Conservation (phyloP, 2,113 vertebrate genomes). For the Callorhinus ursinus region DNA sequence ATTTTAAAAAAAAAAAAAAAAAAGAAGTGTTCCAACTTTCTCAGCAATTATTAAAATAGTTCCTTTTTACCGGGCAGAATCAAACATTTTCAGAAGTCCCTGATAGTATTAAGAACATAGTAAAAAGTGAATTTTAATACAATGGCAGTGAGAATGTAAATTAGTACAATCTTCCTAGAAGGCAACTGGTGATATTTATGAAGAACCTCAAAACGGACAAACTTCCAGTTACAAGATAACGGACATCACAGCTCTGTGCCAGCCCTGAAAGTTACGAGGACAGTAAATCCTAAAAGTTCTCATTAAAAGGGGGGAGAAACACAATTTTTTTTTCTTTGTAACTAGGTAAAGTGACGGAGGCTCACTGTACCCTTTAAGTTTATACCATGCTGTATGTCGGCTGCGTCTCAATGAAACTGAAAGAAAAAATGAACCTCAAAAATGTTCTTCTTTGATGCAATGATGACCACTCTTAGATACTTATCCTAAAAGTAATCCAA, state of each 20-base stretch:
- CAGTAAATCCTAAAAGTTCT: neutral
- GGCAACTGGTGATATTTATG: neutral
- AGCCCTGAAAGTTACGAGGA: neutral
- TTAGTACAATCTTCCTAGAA: neutral
- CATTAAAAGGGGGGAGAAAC: neutral
- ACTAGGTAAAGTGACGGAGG: neutral
- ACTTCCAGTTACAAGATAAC: neutral
- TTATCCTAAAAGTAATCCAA: neutral
- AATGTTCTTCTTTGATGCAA: neutral
- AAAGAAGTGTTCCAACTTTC: neutral
- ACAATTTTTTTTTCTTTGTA: neutral
- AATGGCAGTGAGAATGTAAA: neutral
- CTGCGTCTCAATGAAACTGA: neutral
- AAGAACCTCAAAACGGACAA: neutral
- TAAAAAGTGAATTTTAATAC: neutral
- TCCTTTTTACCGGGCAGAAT: neutral
- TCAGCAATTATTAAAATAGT: neutral
- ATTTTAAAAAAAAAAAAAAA: no score
- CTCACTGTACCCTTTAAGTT: neutral
- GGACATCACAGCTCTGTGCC: accelerated
- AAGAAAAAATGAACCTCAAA: neutral
- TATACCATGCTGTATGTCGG: neutral
- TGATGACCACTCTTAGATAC: neutral
- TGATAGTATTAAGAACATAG: neutral
- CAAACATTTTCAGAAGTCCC: slow-evolving; percentile 3